Conservation (phyloP, 2,113 vertebrate genomes). For the Cyprinodon variegatus region DNA sequence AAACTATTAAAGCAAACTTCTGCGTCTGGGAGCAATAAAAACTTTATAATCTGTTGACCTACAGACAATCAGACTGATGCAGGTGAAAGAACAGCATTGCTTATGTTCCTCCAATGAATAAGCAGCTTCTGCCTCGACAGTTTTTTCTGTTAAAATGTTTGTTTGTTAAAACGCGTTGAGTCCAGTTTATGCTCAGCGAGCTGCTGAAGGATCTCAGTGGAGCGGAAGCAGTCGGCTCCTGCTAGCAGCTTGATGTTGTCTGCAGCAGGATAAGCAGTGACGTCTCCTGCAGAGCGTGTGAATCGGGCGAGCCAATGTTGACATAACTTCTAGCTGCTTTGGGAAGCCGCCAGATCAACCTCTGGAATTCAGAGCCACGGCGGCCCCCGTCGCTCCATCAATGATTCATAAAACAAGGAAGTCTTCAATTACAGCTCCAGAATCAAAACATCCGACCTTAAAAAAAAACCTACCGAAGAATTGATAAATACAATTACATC, state of each 20-base stretch:
- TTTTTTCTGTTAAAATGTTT: neutral
- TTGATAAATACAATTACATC: no score
- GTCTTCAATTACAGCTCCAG: neutral
- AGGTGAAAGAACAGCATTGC: no score
- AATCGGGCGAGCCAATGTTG: conserved; percentile 49
- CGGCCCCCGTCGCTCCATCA: neutral
- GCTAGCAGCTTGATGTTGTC: conserved; percentile 47
- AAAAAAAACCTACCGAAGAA: neutral
- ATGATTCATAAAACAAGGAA: conserved; percentile 6
- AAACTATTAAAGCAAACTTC: neutral
- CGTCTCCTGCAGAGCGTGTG: conserved; percentile 53
- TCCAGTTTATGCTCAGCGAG: neutral
- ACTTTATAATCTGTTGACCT: no score
- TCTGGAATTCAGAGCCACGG: conserved; percentile 17
- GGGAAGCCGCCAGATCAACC: conserved; percentile 12
- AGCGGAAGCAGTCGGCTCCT: conserved; percentile 16
- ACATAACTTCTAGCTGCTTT: conserved; percentile 44
- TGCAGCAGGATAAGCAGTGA: conserved; percentile 44
- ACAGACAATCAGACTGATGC: no score
- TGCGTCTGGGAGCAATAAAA: neutral
- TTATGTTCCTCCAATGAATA: neutral
- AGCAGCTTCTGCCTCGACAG: neutral
- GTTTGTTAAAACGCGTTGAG: neutral
- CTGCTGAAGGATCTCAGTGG: conserved; percentile 2
- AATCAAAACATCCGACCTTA: neutral